Percentiles rank a stretch among this genome's conserved stretches.
Conservation (phyloP, 2,888 invertebrate species). For the Dione juno region DNA sequence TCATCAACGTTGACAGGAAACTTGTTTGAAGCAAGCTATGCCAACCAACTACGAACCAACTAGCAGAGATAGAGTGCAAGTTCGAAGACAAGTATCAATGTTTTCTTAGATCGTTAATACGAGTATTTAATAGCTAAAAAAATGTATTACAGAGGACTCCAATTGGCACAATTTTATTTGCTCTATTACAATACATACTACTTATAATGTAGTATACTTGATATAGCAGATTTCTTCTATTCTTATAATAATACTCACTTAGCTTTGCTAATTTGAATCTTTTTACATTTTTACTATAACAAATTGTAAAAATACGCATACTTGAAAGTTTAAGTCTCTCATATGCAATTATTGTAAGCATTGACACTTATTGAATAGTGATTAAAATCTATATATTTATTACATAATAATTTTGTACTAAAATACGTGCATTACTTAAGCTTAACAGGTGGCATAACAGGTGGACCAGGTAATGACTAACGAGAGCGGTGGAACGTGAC, state of each 20-base stretch:
- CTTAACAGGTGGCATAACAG: constrained; percentile 23
- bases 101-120: constrained; percentile 11
- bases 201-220: not conserved
- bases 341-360: no score
- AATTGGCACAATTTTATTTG: not conserved
- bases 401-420: constrained; percentile 29
- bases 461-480: constrained; percentile 50
- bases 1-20: constrained; percentile 52
- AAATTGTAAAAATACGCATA: no score
- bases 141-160: not conserved
- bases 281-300: no score
- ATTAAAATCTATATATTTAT: no score
- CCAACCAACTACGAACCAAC: constrained; percentile 27
- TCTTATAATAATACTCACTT: no score
- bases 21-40: constrained; percentile 44
- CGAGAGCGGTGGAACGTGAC: constrained; percentile 58
- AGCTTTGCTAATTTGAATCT: no score
- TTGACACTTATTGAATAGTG: no score
- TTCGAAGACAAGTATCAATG: constrained; percentile 10
- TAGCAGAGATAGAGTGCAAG: constrained; percentile 30
- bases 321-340: no score
- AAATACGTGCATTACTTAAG: constrained; percentile 35
- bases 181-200: not conserved
- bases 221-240: no score
- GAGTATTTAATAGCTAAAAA: not conserved